These are phyloP conservation scores for Macrophya alboannulata DNA, from an alignment of 2,888 invertebrate genomes.

Conservation along the genomic window DNA sequence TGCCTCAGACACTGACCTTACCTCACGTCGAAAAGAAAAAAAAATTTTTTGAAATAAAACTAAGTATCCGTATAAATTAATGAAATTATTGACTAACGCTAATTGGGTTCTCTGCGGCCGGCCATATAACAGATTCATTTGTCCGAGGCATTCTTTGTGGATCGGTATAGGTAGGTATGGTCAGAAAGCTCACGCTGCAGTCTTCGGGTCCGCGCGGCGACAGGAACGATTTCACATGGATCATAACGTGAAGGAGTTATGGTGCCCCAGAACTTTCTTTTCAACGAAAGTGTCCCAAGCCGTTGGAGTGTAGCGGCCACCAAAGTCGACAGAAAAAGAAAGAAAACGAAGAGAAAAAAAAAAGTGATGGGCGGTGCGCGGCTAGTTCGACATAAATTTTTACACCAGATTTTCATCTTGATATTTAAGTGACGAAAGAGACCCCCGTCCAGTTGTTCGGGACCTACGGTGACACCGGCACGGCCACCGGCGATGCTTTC, in stretches of 20 bases:
- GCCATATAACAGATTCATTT: constrained; percentile 4
- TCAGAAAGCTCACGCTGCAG: background rate
- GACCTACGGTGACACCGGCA: constrained; percentile 17
- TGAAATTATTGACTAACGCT: constrained; percentile 26
- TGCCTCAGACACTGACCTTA: background rate
- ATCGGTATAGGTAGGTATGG: constrained; percentile 14
- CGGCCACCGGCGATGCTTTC: constrained; percentile 50
- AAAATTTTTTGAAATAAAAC: background rate
- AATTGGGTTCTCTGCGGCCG: constrained; percentile 25
- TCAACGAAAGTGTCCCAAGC: constrained; percentile 51
- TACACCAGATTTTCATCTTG: constrained; percentile 14
- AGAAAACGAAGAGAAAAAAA: too few species aligned
- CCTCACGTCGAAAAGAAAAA: background rate
- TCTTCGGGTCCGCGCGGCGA: background rate
- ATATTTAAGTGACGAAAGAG: constrained; percentile 12
- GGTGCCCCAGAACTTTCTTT: constrained; percentile 50
- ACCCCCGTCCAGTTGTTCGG: background rate
- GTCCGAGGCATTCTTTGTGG: background rate
- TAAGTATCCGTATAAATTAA: background rate
- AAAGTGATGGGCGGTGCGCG: constrained; percentile 40
- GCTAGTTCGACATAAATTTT: constrained; percentile 38
- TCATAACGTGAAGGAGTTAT: constrained; percentile 50
- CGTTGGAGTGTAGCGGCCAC: constrained; percentile 27
- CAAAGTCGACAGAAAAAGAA: constrained; percentile 25
- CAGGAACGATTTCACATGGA: constrained; percentile 53